phyloP scores from a whole-genome alignment of 64 coral and sea anemone genomes.

The Stylophora pistillata region DNA sequence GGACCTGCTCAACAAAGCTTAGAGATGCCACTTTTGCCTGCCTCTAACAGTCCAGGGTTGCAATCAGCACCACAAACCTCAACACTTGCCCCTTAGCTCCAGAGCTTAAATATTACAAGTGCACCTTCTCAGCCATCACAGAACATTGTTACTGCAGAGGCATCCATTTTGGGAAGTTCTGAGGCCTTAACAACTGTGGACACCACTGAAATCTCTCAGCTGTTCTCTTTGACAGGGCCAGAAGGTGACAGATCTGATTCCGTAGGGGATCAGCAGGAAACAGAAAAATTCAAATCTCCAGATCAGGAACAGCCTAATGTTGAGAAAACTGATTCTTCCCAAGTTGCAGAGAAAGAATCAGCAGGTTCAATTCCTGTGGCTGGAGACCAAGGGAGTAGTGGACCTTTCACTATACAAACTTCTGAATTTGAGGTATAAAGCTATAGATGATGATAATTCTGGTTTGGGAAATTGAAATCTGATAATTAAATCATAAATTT shows the following conservation, averaged over 20 bases:
- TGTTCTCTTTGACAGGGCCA: neutral
- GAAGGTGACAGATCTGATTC: neutral
- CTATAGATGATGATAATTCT: no score
- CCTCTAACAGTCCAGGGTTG: neutral
- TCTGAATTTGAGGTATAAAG: no score
- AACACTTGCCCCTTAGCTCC: neutral
- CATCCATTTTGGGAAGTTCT: neutral
- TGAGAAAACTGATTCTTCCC: neutral
- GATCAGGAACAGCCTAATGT: neutral
- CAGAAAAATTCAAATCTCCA: neutral
- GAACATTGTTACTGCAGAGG: neutral
- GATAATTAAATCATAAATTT: no score
- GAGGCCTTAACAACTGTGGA: neutral
- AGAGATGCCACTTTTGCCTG: neutral
- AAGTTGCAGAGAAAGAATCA: neutral
- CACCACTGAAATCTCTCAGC: neutral
- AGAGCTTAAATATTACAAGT: slow-evolving; percentile 5
- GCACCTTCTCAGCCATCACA: neutral
- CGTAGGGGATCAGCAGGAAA: neutral
- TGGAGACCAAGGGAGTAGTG: neutral
- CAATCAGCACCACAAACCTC: neutral
- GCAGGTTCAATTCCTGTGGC: neutral
- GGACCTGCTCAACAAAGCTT: neutral
- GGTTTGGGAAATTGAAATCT: no score
- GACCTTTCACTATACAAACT: no score